Base-by-base conservation (phyloP, 2,113 vertebrate genomes). In the Excalfactoria chinensis region DNA sequence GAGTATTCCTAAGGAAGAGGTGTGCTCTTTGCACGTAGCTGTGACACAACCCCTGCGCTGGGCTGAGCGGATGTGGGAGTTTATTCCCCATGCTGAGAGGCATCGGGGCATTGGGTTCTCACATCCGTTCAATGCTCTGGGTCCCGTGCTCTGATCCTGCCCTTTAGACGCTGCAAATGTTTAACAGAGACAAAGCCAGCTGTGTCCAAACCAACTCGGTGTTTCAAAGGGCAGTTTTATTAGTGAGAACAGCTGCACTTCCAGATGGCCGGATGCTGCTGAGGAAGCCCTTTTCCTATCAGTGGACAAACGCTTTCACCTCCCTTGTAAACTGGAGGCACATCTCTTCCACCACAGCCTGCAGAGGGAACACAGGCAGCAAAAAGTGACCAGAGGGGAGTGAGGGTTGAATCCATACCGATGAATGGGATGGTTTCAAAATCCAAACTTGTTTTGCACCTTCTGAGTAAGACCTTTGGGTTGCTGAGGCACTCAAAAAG, bases 311-410 rank as follows among this genome's bases (percentile, higher is more conserved):
- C 40, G 46, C n/a, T 70, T 99, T 98, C 85, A 98, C 98, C 72
- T 98, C 98, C 79, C 96, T 98, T 98, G 97, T 97, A 68, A 98
- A 93, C 44, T 91, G 34, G 67, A 98, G 97, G 66, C 97, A 97
- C 32, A 98, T 78, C 93, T 99, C 98, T 41, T 98, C 98, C 80
- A 99, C 72, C 87, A 97, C 44, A 19, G 97, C 98, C 99, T 98
- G 86, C 59, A 91, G 37, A 7, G 11, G 10, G 35, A 14, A 40
- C 14, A 46, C 23, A 25, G 40, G 67, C 43, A 30, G 30, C 7
- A 7, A 7, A 44, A 14, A 32, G 20, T 9, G 3, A 60, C 40
- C 9, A 32, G 10, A 66, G 21, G 28, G 46, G 32, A 44, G 13
- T 2, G 26, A 34, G 19, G 23, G 32, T 11, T 34, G 32, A 84